Base-by-base conservation (phyloP, 2,113 vertebrate species). In the Corydoras sp. region DNA sequence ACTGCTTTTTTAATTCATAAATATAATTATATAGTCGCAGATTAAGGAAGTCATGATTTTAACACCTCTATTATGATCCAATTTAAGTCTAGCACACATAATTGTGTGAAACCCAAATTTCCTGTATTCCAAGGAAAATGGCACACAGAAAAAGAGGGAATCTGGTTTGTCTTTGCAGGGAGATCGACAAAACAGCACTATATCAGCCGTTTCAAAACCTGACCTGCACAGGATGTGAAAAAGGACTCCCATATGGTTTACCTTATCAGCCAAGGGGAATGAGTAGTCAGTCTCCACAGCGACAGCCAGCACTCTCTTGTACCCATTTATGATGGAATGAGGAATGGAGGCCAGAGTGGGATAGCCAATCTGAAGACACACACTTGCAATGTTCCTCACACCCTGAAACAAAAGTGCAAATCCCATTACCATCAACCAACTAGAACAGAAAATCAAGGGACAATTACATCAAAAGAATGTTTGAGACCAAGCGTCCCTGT, bases 331-430 rank as follows among this genome's bases (percentile, higher is more conserved):
- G 79, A 99, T 78, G 0, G 97, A 91, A 81, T 99, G 97, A 69
- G 97, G 96, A 75, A 98, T 85, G 0, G 97, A 99, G 0, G 97
- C 97, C 0, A 99, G 85, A 62, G 96, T 99, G 0, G 96, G 97
- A 81, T 99, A 99, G n/a, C 95, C 96, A 3, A 99, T 99, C 69
- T 98, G 91, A 86, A 99, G 91, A 67, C 93, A 99, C 13, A 99
- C 89, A 0, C 97, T 98, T 74, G 97, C 97, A 10, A 99, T 92
- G 1, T 98, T 99, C 58, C 96, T 93, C 71, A 99, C 96, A 67
- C 97, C 96, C 97, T 99, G 74, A 49, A 0, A 24, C 18, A 11
- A 4, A 53, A 13, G 35, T 5, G 7, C 35, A 43, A 24, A 24
- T 24, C 18, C 18, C 18, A 24, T 24, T 24, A 24, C 18, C 18